Evolutionary conservation across 2,797 vertebrate species (phyloP).

Genomic region (Anomalospiza imberbis): DNA sequence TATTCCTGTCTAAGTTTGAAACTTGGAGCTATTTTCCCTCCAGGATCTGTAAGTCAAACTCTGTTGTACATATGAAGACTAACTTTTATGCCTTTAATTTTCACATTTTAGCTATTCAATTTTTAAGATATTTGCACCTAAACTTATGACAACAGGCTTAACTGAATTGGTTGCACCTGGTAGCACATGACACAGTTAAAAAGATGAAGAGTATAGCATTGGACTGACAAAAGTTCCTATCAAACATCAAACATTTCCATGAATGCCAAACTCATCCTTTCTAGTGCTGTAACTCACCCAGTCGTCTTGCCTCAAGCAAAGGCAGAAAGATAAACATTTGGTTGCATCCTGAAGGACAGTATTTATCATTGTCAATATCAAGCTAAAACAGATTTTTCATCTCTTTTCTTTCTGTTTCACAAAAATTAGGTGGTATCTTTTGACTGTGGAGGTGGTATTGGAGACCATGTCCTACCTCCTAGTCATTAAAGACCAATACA

Average conservation of each 20-base stretch:
- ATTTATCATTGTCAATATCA: background rate
- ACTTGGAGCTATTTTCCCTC: constrained; percentile 17
- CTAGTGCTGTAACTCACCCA: background rate
- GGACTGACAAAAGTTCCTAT: background rate
- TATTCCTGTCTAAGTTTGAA: background rate
- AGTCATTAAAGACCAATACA: background rate
- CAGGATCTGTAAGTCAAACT: background rate
- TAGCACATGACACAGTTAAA: background rate
- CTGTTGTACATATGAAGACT: background rate
- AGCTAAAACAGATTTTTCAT: background rate
- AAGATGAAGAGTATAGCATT: background rate
- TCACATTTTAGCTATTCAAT: background rate
- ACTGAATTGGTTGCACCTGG: background rate
- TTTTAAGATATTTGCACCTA: background rate
- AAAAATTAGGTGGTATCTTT: background rate
- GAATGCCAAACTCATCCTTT: background rate
- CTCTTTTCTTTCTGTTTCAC: background rate
- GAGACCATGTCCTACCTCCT: background rate
- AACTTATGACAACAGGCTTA: background rate
- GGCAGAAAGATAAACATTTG: background rate
- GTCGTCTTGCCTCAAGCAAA: background rate
- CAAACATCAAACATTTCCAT: background rate
- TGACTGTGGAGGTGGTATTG: background rate
- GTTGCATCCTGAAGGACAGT: background rate
- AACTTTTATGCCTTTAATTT: background rate